phyloP scores from a whole-genome alignment of 2,888 invertebrate genomes.

The Drosophila mettleri region DNA sequence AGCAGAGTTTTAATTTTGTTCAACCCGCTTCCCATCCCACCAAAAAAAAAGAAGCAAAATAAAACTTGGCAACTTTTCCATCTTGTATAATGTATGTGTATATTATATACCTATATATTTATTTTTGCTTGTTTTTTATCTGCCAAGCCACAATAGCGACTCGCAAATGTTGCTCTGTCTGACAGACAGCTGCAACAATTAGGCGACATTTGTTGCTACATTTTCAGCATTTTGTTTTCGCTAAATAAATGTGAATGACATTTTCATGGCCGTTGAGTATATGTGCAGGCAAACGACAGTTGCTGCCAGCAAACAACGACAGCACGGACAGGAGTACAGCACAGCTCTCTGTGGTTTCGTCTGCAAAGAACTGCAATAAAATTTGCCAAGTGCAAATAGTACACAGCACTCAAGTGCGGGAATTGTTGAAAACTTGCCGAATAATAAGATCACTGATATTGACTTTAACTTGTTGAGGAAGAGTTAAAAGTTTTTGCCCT shows the following conservation, averaged over 20 bases:
- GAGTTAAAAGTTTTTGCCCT: no score
- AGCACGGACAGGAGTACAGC: background rate
- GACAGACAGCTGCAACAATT: slow-evolving; percentile 63
- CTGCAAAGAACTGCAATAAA: background rate
- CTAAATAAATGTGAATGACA: slow-evolving; percentile 36
- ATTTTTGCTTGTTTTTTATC: background rate
- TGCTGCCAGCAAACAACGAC: background rate
- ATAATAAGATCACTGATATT: no score
- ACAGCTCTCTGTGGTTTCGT: background rate
- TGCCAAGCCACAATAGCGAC: slow-evolving; percentile 24
- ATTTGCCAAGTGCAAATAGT: background rate
- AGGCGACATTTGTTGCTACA: slow-evolving; percentile 64
- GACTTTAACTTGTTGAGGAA: no score
- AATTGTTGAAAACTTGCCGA: background rate
- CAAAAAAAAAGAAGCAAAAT: slow-evolving; percentile 9
- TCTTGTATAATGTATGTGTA: slow-evolving; percentile 15
- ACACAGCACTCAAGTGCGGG: background rate
- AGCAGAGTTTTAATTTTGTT: slow-evolving; percentile 18
- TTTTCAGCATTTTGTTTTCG: slow-evolving; percentile 45
- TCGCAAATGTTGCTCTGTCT: slow-evolving; percentile 56
- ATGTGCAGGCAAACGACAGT: slow-evolving; percentile 2
- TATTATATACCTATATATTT: background rate
- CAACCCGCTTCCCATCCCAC: no score
- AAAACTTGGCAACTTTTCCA: slow-evolving; percentile 46
- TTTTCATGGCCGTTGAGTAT: slow-evolving; percentile 7